Base-by-base conservation (phyloP, 2,888 invertebrate species). In the Camptogramma bilineatum region DNA sequence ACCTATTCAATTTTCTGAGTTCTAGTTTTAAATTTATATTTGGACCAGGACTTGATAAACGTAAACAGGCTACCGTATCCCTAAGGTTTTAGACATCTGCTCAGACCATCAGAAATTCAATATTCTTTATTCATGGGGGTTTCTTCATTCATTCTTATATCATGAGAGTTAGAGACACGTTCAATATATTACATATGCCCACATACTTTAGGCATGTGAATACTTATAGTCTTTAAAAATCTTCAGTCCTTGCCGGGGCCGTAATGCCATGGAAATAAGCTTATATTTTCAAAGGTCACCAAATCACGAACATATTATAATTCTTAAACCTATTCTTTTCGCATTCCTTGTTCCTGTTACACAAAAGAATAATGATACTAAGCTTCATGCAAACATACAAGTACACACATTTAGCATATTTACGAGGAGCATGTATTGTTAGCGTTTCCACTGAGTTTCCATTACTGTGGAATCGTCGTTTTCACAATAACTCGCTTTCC, bases 361-460 rank as follows among this genome's bases (percentile, higher is more conserved):
- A 51, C 52, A 47, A 56, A 57, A 47, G 46, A 24, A 47, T 56
- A 47, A 46, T 52, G 18, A 50, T 51, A 56, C 28, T 57, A 63
- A 63, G 62, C 52, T 57, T 21, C 50, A 50, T 34, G 34, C 54
- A 50, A 58, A 58, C 53, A 58, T 18, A 58, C 57, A 53, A 57
- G 62, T 68, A 60, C 52, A 54, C 62, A 66, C 67, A 66, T 70
- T 70, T 68, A 59, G 63, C 73, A 76, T 78, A 73, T 78, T 78
- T 72, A 77, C 71, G 71, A 70, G 62, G 68, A 71, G 67, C 68
- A 56, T 68, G 65, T 71, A 71, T 72, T 73, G 73, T 77, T 75
- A 69, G 67, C 66, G 70, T 71, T 66, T 69, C 72, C 73, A 74
- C 71, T 69, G 72, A 73, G 70, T 72, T 77, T 73, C 71, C 73